Evolutionary conservation across 2,113 vertebrate genomes (phyloP), one percentile per base, ranked within the genome.

Genomic region (Syngnathus floridae): DNA sequence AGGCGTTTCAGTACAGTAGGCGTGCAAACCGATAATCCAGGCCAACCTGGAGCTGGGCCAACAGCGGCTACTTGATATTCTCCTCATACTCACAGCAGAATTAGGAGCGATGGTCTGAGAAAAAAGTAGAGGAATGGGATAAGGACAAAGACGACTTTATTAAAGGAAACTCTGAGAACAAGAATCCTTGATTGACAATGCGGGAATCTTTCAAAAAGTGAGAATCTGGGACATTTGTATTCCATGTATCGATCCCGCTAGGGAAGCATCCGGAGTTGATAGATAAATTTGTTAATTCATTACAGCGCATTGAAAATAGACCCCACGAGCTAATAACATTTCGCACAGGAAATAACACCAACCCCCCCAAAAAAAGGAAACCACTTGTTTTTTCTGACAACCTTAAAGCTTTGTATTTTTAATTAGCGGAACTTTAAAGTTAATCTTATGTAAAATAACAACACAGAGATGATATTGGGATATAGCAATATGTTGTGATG

Each of bases 1-100:
- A 83, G 79, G 69, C 76, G 67, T 12, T 22, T 8, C 36, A 61
- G 37, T 61, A 61, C 58, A 43, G 74, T 78, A 79, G 76, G 41
- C 31, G 37, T 67, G 51, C 55, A 76, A 71, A 62, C 43, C 66
- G 70, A 81, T 65, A 70, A 76, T 81, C 65, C 21, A 38, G 65
- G 54, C 48, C 22, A 75, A 62, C 40, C 72, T 52, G 62, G 58
- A 57, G 8, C 65, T 35, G 60, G 55, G 69, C 68, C 49, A 45
- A 69, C 59, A 77, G 3, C 66, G 67, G 71, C 83, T 88, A 79
- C 83, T 89, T 88, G 71, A 74, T 89, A 89, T 89, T 86, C 87
- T 40, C 31, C 70, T 86, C 84, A 72, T 77, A 78, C 77, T 73
- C 48, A 43, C 54, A 73, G 74, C 66, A 74, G 72, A 83, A 75